Base-by-base conservation (phyloP, 64 coral and sea anemone genomes). In the Montipora capricornis region DNA sequence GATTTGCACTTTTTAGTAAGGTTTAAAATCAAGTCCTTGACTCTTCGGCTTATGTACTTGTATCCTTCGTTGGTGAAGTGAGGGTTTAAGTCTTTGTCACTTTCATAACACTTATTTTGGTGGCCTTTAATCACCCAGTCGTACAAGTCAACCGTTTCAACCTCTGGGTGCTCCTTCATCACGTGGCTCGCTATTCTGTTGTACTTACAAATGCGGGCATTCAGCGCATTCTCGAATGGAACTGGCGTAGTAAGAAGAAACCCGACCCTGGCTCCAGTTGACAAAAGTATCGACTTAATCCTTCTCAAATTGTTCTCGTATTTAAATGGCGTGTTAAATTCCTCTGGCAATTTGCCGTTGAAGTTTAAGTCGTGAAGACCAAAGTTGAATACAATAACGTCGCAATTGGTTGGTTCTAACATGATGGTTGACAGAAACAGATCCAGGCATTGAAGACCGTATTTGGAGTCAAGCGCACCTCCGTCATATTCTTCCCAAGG, bases 371-470 rank as follows among this genome's bases (percentile, higher is more conserved):
- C 96, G 76, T 95, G 93, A 68, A 98, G 46, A 45, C 96, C 96
- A 80, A 98, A 98, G 64, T 98, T 98, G 75, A 98, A 95, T 19
- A 98, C 76, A 53, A 98, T 98, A 1, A 89, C 90, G 64, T 98
- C 96, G 68, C 92, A 95, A 26, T 4, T 44, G 29, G 84, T 83
- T 67, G 45, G 44, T 44, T 93, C 58, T 8, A 89, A 90, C 49
- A 19, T 85, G 26, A 60, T 66, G 53, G 90, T 95, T 2, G 78
- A 88, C 2, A 98, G 80, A 51, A 98, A 84, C 44, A 95, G 60
- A 4, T 53, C 15, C 29, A 98, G 75, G 37, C 96, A 98, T 73
- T 95, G 83, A 6, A 95, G 12, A 20, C 89, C 96, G 66, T 98
- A 98, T 84, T 93, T 95, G 47, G 96, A 79, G 81, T 98, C 96